Evolutionary conservation across 2,797 vertebrate genomes (phyloP).

Genomic region (Cyprinella venusta): DNA sequence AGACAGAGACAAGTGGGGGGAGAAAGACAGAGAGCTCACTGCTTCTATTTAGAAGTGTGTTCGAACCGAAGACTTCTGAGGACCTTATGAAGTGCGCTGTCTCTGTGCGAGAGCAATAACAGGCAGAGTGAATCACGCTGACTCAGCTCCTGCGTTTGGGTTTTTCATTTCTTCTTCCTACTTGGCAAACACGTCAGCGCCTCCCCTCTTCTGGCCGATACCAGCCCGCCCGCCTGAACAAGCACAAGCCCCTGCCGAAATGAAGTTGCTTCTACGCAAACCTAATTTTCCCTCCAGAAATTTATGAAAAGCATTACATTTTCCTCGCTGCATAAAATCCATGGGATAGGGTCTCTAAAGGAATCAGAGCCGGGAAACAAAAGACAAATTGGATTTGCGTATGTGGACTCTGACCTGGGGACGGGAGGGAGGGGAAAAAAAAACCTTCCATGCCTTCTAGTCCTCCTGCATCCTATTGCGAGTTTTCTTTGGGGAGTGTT

Average conservation of each 20-base stretch:
- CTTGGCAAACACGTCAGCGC: slow-evolving; percentile 57
- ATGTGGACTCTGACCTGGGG: slow-evolving; percentile 72
- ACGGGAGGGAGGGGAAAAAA: slow-evolving; percentile 56
- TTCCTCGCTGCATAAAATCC: slow-evolving; percentile 93
- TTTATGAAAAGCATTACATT: slow-evolving; percentile 92
- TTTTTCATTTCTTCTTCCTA: slow-evolving; percentile 75
- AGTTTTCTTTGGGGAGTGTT: slow-evolving; percentile 53
- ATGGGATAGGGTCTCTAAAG: slow-evolving; percentile 86
- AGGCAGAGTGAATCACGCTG: slow-evolving; percentile 71
- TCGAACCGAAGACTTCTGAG: slow-evolving; percentile 34
- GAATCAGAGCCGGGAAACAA: slow-evolving; percentile 91
- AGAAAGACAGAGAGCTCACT: slow-evolving; percentile 45
- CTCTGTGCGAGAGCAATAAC: slow-evolving; percentile 77
- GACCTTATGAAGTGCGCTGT: slow-evolving; percentile 68
- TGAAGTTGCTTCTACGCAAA: slow-evolving; percentile 70
- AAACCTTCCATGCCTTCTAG: slow-evolving; percentile 52
- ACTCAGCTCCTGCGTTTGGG: slow-evolving; percentile 85
- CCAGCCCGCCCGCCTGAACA: slow-evolving; percentile 37
- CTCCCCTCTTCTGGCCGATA: slow-evolving; percentile 45
- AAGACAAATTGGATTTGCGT: slow-evolving; percentile 95
- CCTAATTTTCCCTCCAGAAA: slow-evolving; percentile 68
- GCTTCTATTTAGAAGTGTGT: slow-evolving; percentile 47
- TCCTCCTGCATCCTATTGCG: slow-evolving; percentile 50
- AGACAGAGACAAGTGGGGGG: slow-evolving; percentile 26
- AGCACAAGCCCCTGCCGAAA: slow-evolving; percentile 66